Evolutionary conservation across 2,797 vertebrate genomes (phyloP), one percentile per base, ranked within the genome.

Genomic region (Pangasius krempfi): DNA sequence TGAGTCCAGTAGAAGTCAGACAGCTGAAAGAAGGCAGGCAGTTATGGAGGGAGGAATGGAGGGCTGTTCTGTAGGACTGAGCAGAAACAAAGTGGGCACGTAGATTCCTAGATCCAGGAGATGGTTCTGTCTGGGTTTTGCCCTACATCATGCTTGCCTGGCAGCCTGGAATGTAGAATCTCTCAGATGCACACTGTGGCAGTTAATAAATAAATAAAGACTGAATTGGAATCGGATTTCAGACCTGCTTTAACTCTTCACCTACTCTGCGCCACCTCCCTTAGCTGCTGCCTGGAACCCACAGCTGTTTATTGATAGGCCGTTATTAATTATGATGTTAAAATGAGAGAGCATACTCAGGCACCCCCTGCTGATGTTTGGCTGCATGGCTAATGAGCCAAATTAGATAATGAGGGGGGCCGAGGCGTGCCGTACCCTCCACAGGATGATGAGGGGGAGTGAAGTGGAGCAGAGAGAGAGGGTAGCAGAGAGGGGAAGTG

Each of bases 341-440:
- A 87, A 85, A 91, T 91, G 88, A 91, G 88, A 87, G 86, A 73
- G 80, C 76, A 47, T 58, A 84, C 76, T 79, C 87, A 84, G 84
- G 78, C 88, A 89, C 90, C 88, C 89, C 87, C 86, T 90, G 88
- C 84, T 90, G 90, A 88, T 89, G 82, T 89, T 89, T 91, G 82
- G 90, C 89, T 90, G 89, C 81, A 91, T 91, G 83, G 73, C 66
- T 91, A 93, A 93, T 90, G 89, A 92, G 89, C 90, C 89, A 91
- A 91, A 93, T 93, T 89, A 91, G 90, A 90, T 92, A 92, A 91
- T 92, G 85, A 87, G 87, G 88, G 73, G 84, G 84, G 85, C 86
- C 54, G 85, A 87, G 85, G 83, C 78, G 40, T 90, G 88, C 90
- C 90, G 87, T 64, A 82, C 85, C 66, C 89, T 91, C 64, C 16